Base-by-base conservation (phyloP, 2,888 invertebrate genomes). In the Ptilodon capucinus region DNA sequence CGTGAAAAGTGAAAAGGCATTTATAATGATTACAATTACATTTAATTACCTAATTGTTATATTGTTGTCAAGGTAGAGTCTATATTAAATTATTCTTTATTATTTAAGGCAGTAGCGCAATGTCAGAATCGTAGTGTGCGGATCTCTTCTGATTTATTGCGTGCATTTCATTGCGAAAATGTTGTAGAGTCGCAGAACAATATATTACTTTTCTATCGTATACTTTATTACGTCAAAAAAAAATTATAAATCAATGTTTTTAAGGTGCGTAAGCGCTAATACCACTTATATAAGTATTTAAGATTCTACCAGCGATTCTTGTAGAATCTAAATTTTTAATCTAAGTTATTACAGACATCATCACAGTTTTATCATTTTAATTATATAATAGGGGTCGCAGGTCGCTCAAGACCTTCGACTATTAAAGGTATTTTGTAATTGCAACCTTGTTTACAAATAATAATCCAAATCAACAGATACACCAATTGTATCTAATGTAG, bases 71-170 rank as follows among this genome's bases (percentile, higher is more conserved):
- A 76, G 79, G 79, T 87, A 87, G 86, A 87, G 80, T 82, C 81
- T 87, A 83, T 86, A 79, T 81, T 87, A 88, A 86, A 84, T 89
- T 87, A 88, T 87, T 88, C 70, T 79, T 81, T 80, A 79, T 79
- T 78, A 68, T 79, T 74, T 78, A 73, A 78, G 78, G 65, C 65
- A 64, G 60, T 59, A 61, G 56, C 64, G 69, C 66, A 63, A 60
- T 60, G 59, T 63, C 57, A 57, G 49, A 50, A 46, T 48, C 49
- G 54, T 57, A 49, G 52, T 53, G 57, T 61, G 60, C 57, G 54
- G 62, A 64, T 67, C 60, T 68, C 64, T 60, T 68, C 60, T 65
- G 56, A n/a, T 69, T 51, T 51, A 51, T 66, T 56, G 62, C 52
- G 52, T 55, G 47, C 46, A 48, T 47, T 7, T 32, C 14, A 32